Evolutionary conservation across 2,888 invertebrate genomes (phyloP), one percentile per base, ranked within the genome.

Genomic region (Acrobasis suavella): DNA sequence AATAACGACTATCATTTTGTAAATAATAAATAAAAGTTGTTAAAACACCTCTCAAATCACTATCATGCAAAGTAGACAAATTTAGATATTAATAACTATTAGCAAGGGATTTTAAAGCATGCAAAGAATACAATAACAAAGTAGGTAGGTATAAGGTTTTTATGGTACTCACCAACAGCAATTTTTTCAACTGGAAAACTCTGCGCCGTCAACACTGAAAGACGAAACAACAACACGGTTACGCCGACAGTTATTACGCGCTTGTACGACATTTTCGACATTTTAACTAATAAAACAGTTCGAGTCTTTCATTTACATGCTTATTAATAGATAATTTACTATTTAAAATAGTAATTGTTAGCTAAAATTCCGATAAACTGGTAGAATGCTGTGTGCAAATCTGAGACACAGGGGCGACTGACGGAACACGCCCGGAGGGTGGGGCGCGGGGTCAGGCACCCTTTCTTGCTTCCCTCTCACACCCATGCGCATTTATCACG

Each of bases 401-500:
- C 89, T 89, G 87, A 86, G 90, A 89, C 91, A 89, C 85, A 78
- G 86, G 86, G 89, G 85, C 91, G 85, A 91, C 91, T 91, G 89
- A 85, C 83, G 85, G 81, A 80, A 76, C 79, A 73, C 78, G 77
- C 77, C 73, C 67, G 87, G 83, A 81, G 87, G 83, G 77, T 83
- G 89, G 81, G 83, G 76, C 62, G 83, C 80, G 83, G 83, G 80
- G 79, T 70, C 62, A 64, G 70, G 66, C 68, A 58, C 78, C 78
- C 76, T 70, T n/a, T 77, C 75, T 74, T 81, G 16, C 55, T 68
- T 74, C 69, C 69, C 69, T 68, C 83, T 80, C 77, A 73, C 81
- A 80, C 77, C 70, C 55, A 16, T 62, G 52, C 49, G 55, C 46
- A 55, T 61, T 62, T 55, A 17, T 38, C 46, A 50, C 50, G 54